Percentiles rank a stretch among this genome's conserved stretches.
These are phyloP conservation scores for Oxyteleia sp. DNA, from an alignment of 2,888 invertebrate species.

Conservation along the genomic window DNA sequence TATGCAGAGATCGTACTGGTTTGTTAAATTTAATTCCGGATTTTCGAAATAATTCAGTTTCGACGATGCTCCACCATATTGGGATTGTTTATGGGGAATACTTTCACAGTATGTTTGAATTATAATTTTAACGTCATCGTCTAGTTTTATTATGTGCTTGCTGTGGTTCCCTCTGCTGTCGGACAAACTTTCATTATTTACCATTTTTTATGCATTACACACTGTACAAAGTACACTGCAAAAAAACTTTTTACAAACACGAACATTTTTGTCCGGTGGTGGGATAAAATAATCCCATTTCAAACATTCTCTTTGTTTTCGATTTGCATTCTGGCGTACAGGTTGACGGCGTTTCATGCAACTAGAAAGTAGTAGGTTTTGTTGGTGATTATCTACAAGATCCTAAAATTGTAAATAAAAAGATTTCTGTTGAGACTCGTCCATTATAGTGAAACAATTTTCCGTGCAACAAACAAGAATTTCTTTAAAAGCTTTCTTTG, in stretches of 20 bases:
- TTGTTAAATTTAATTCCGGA: constrained; percentile 18
- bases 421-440: constrained; percentile 1
- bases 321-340: constrained; percentile 17
- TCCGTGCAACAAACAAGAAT: constrained; percentile 13
- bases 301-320: background rate
- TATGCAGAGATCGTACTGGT: constrained; percentile 14
- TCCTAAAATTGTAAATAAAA: constrained; percentile 35
- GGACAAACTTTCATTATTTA: constrained; percentile 21
- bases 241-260: constrained; percentile 33
- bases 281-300: constrained; percentile 30
- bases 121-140: constrained; percentile 35
- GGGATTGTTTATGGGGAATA: constrained; percentile 50
- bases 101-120: constrained; percentile 52
- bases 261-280: background rate
- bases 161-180: constrained; percentile 49
- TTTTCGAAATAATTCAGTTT: constrained; percentile 51
- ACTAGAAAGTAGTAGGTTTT: constrained; percentile 15
- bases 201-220: constrained; percentile 31
- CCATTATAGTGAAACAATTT: constrained; percentile 6
- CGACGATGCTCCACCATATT: constrained; percentile 28
- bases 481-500: background rate
- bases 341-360: constrained; percentile 26
- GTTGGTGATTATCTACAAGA: constrained; percentile 17
- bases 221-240: constrained; percentile 19
- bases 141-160: constrained; percentile 52